Conservation (phyloP, 2,797 vertebrate species). For the Tapirus indicus region DNA sequence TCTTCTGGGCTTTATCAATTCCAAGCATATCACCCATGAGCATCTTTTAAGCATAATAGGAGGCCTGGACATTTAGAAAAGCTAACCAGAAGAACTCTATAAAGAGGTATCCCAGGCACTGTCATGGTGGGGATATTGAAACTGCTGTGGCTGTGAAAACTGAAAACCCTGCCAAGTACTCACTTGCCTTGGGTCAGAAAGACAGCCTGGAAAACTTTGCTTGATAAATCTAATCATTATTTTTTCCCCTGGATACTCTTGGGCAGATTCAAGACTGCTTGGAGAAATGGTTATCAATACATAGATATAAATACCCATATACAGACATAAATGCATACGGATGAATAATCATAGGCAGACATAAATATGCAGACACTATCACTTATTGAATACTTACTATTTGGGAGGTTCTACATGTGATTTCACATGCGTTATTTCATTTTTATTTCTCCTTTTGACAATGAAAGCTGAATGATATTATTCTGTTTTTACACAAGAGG, state of each 20-base stretch:
- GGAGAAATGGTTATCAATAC: constrained; percentile 55
- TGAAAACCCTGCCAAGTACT: constrained; percentile 33
- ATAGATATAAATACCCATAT: constrained; percentile 23
- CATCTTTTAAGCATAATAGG: not conserved
- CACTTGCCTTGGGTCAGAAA: constrained; percentile 49
- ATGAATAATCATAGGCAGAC: not conserved
- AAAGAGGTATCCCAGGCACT: not conserved
- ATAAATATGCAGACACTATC: not conserved
- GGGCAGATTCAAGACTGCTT: constrained; percentile 45
- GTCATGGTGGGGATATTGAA: not conserved
- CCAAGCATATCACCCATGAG: not conserved
- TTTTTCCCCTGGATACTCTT: constrained; percentile 24
- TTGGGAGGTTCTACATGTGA: not conserved
- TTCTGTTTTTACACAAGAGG: not conserved
- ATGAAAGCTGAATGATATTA: not conserved
- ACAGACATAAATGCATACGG: not conserved
- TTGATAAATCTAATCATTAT: constrained; percentile 78
- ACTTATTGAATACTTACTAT: not conserved
- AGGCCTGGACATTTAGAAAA: constrained; percentile 12
- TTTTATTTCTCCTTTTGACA: not conserved
- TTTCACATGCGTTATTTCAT: not conserved
- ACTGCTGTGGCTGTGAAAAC: constrained; percentile 60
- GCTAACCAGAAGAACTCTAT: not conserved
- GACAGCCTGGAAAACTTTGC: constrained; percentile 64
- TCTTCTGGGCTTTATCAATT: not conserved